Evolutionary conservation across 64 coral and sea anemone species (phyloP), one percentile per base, ranked within the genome.

Genomic region (Montipora sp.): DNA sequence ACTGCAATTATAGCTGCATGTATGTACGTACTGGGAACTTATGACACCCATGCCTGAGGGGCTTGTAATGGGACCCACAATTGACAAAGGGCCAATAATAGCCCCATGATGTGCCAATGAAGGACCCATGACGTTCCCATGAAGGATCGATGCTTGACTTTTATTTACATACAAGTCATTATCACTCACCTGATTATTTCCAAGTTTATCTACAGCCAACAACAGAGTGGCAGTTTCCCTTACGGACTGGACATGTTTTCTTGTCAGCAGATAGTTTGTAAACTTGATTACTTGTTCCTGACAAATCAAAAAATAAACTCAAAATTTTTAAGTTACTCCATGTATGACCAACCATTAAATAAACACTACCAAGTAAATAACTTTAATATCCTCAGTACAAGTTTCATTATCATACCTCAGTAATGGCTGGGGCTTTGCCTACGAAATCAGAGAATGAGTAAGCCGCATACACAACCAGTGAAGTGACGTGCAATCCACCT

Each of bases 271-370:
- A 82, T 99, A 99, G 92, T 94, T 99, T 6, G 94, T 81, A 94
- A 99, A 99, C 74, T 99, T 99, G 50, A 94, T 77, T 0, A 93
- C 92, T 96, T 99, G 98, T 43, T 99, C 98, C 94, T 98, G 16
- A 18, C 92, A 91, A n/a, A 61, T 58, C 85, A 59, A 46, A 8
- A 24, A 15, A 59, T n/a, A 45, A 75, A 80, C 58, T 19, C 2
- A 72, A n/a, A 79, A 12, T 46, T 46, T 20, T 36, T 36, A 36
- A 36, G 36, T 36, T 36, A 36, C 36, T 36, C 36, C 36, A 36
- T 36, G 36, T 2, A 36, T 36, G 36, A 36, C 36, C 36, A 36
- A 36, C 36, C 36, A 36, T 36, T 36, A 2, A 36, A 36, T 36
- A 36, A 36, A 36, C 36, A 36, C 36, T 36, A 36, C 36, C 36